Percentiles rank a stretch among this genome's conserved stretches.
Conservation (phyloP, 2,888 invertebrate genomes). For the Drosophila crucigera region DNA sequence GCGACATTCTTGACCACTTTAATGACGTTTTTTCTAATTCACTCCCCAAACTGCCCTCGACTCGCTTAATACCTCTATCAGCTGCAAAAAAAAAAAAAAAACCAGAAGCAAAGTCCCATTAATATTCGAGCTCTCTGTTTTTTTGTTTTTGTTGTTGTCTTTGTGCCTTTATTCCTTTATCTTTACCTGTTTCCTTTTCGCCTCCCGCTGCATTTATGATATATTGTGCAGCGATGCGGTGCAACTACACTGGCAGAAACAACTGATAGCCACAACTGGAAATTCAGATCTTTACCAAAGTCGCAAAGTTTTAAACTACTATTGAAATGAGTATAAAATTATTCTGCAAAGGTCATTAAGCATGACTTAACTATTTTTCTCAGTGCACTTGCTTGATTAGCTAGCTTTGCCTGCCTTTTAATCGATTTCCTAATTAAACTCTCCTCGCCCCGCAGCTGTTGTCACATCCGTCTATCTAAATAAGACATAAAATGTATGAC, state of each 20-base stretch:
- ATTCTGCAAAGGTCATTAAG: neutral
- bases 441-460: slow-evolving; percentile 46
- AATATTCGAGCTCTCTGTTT: slow-evolving; percentile 40
- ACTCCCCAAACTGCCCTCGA: slow-evolving; percentile 7
- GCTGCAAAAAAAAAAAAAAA: slow-evolving; percentile 17
- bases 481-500: slow-evolving; percentile 57
- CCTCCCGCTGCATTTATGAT: slow-evolving; percentile 22
- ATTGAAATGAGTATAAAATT: neutral
- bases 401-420: slow-evolving; percentile 31
- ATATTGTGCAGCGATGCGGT: slow-evolving; percentile 39
- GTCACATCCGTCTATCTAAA: slow-evolving; percentile 50
- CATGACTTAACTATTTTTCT: neutral
- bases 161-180: slow-evolving; percentile 17
- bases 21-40: slow-evolving; percentile 28
- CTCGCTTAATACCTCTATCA: slow-evolving; percentile 67
- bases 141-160: slow-evolving; percentile 38
- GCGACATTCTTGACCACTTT: slow-evolving; percentile 56
- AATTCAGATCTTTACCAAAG: neutral
- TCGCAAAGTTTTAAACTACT: neutral
- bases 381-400: slow-evolving; percentile 36
- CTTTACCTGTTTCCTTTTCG: slow-evolving; percentile 33
- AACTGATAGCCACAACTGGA: neutral
- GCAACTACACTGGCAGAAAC: slow-evolving; percentile 5
- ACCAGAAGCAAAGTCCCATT: slow-evolving; percentile 54
- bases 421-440: slow-evolving; percentile 69